Conservation (phyloP, 2,797 vertebrate genomes). For the Notoglanidium macrostoma region DNA sequence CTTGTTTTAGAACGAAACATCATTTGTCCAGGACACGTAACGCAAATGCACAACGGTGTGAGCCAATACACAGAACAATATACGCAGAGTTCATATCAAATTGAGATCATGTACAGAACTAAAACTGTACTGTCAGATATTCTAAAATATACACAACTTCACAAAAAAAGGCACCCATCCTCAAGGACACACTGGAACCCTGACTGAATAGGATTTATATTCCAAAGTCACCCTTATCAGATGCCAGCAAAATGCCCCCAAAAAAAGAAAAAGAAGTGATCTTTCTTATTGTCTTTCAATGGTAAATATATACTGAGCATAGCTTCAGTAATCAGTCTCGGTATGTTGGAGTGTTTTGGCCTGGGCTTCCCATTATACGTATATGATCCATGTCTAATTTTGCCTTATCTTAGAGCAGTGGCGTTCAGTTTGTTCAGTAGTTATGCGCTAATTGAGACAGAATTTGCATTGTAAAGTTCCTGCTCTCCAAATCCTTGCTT, state of each 20-base stretch:
- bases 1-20: too few relatives aligned
- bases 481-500: constrained; percentile 28
- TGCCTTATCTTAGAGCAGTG: not conserved
- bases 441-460: constrained; percentile 30
- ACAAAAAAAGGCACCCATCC: not conserved
- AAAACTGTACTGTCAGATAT: not conserved
- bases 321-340: not conserved
- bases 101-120: not conserved
- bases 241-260: not conserved
- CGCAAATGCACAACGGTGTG: not conserved
- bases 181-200: not conserved
- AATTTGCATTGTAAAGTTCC: constrained; percentile 23
- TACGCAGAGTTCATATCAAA: not conserved
- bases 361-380: not conserved
- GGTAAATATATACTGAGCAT: not conserved
- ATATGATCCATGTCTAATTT: not conserved
- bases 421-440: not conserved
- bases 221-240: not conserved
- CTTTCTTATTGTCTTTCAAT: not conserved
- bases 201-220: not conserved
- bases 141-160: not conserved
- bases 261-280: not conserved
- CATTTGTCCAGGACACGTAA: too few relatives aligned
- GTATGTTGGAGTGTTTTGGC: constrained; percentile 1
- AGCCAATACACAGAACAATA: not conserved